phyloP scores from a whole-genome alignment of 2,113 vertebrate genomes.

The Nannospalax galili region DNA sequence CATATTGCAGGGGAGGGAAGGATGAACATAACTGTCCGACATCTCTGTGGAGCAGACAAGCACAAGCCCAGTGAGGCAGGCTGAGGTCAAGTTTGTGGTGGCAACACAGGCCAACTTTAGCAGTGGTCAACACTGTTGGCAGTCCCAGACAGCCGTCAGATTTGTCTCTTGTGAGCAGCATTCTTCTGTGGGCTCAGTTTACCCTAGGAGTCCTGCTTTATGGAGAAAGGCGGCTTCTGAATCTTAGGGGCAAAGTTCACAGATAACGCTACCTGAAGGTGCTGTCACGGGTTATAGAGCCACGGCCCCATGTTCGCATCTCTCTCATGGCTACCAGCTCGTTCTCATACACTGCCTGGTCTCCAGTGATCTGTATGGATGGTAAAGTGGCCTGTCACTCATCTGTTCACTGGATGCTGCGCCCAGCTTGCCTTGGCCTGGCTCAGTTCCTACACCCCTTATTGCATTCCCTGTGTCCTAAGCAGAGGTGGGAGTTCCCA shows the following conservation, averaged over 20 bases:
- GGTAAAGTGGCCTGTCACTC: background rate
- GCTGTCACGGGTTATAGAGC: conserved; percentile 80
- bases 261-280: conserved; percentile 79
- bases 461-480: background rate
- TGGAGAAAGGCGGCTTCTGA: background rate
- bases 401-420: background rate
- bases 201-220: background rate
- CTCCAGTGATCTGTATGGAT: conserved; percentile 66
- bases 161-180: accelerated
- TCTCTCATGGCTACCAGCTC: conserved; percentile 72
- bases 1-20: background rate
- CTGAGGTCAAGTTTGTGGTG: background rate
- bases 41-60: accelerated
- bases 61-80: background rate
- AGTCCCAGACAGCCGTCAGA: too few species aligned
- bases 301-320: conserved; percentile 52
- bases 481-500: background rate
- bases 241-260: background rate
- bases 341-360: conserved; percentile 77
- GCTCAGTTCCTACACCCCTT: accelerated
- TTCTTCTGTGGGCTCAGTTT: background rate
- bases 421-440: background rate
- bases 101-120: accelerated
- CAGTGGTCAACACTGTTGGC: accelerated
- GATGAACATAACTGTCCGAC: accelerated